phyloP scores from a whole-genome alignment of 2,888 invertebrate species.

The Endotricha flammealis region DNA sequence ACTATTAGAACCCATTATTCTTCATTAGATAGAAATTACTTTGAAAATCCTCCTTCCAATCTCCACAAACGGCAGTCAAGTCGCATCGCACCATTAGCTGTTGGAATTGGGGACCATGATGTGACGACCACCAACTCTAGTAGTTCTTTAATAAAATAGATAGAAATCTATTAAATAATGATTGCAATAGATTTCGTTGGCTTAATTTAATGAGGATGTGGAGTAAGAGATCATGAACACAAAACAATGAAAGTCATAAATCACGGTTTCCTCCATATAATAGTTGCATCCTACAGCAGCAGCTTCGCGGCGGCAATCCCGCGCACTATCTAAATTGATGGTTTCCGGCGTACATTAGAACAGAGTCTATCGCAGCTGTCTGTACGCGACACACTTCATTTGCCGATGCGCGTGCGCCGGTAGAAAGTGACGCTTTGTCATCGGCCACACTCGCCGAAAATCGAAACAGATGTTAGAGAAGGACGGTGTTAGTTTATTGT shows the following conservation, averaged over 20 bases:
- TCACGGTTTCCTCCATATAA: conserved; percentile 69
- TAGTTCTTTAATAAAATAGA: too few relatives aligned
- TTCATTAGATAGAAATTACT: too few relatives aligned
- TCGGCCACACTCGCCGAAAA: conserved; percentile 57
- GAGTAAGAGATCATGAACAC: conserved; percentile 49
- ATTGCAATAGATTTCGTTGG: too few relatives aligned
- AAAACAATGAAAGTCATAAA: conserved; percentile 75
- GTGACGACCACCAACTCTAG: too few relatives aligned
- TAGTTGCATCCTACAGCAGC: conserved; percentile 68
- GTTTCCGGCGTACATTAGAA: conserved; percentile 73
- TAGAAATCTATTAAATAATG: too few relatives aligned
- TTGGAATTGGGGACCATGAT: too few relatives aligned
- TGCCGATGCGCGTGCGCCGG: conserved; percentile 66
- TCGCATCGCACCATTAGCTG: too few relatives aligned
- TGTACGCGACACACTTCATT: conserved; percentile 74
- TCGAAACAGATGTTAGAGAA: conserved; percentile 43
- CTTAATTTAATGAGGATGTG: conserved; percentile 51
- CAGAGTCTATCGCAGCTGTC: conserved; percentile 68
- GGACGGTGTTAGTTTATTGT: conserved; percentile 25
- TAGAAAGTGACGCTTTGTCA: conserved; percentile 73
- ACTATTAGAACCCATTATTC: too few relatives aligned
- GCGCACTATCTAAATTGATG: conserved; percentile 74
- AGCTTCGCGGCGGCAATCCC: conserved; percentile 69
- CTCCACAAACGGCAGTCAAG: too few relatives aligned
- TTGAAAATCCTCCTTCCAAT: too few relatives aligned